Base-by-base conservation (phyloP, 2,888 invertebrate genomes). In the Athetis lepigone region DNA sequence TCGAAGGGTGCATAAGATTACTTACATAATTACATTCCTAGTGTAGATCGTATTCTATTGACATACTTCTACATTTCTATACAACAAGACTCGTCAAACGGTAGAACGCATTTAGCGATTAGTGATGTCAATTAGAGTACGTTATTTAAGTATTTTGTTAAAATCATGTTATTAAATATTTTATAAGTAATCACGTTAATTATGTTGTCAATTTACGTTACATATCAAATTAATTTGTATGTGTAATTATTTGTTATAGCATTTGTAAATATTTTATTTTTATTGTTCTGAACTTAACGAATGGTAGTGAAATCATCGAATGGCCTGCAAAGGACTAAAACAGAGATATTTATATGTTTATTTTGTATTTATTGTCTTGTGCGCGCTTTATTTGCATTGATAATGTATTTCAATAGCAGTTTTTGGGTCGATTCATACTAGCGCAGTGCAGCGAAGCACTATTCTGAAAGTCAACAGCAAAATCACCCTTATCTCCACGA, bases 21-120 rank as follows among this genome's bases (percentile, higher is more conserved):
- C 71, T 63, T 57, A 75, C 51, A 29, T 63, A 72, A 52, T 69
- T 72, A 75, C 79, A 78, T 78, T 77, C 75, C 69, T 77, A 77
- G 73, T 21, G 68, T 75, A 75, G 52, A 54, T 61, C 37, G 39
- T 77, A 73, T 47, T 63, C 59, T 54, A 69, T 72, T 74, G 33
- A 55, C 64, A 51, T 29, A 55, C 43, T 33, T 57, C 47, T 68
- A 55, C 40, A 54, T 55, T 66, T 70, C 39, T 46, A 57, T 43
- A 58, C 55, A 40, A 16, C 39, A 50, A 62, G 45, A 40, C 50
- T 51, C 25, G 25, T 70, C 49, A 59, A 51, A 59, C 43, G 19
- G 50, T 58, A 42, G 33, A 63, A 64, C 55, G 72, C 72, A 74
- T 72, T 72, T 74, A 74, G 64, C 16, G 45, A 45, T 69, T 63